Evolutionary conservation across 2,888 invertebrate species (phyloP).

Genomic region (Axea sp.): DNA sequence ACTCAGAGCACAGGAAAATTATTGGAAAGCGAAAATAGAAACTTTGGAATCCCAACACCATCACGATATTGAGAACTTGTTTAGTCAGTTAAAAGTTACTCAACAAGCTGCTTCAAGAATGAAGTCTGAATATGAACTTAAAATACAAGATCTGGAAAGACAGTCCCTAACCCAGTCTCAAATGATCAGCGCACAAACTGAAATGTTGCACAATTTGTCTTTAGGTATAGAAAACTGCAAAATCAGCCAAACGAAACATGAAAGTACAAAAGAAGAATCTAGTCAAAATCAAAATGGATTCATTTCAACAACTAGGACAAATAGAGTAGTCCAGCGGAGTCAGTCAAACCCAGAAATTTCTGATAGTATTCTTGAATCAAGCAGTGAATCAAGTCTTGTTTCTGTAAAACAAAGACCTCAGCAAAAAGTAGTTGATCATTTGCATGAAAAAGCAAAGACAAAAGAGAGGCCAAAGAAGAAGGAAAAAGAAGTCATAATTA

Average conservation of each 20-base stretch:
- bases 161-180: constrained; percentile 69
- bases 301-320: neutral
- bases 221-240: constrained; percentile 50
- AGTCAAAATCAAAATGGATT: constrained; percentile 26
- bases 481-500: constrained; percentile 9
- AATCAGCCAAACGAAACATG: constrained; percentile 7
- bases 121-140: constrained; percentile 72
- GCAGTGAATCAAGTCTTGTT: constrained; percentile 16
- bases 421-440: neutral
- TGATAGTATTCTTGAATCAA: constrained; percentile 35
- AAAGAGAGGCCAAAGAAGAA: neutral
- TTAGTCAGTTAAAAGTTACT: constrained; percentile 70
- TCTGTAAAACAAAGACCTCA: constrained; percentile 20
- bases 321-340: neutral
- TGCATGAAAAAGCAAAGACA: neutral
- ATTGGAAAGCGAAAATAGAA: constrained; percentile 75
- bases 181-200: constrained; percentile 69
- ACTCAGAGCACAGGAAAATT: constrained; percentile 70
- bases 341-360: constrained; percentile 29
- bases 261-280: constrained; percentile 5
- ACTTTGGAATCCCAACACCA: constrained; percentile 72
- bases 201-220: constrained; percentile 66
- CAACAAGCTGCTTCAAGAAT: constrained; percentile 69
- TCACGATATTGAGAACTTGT: constrained; percentile 73
- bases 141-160: constrained; percentile 71